Evolutionary conservation across 2,888 invertebrate genomes (phyloP).

Genomic region (Phania funesta): DNA sequence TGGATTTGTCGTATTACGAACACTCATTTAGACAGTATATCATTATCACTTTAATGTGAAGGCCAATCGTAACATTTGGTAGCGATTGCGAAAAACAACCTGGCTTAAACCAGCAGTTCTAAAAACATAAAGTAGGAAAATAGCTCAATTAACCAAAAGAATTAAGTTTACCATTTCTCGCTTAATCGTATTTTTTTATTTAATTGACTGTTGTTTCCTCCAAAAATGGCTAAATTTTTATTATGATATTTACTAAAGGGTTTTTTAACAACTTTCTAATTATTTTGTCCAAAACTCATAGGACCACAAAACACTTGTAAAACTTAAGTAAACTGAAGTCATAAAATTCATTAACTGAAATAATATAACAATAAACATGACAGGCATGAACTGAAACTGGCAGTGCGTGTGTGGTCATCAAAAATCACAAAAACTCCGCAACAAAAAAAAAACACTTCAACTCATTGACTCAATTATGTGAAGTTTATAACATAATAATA

Average conservation of each 20-base stretch:
- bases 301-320: slow-evolving; percentile 17
- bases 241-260: background rate
- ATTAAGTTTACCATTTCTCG: too few species aligned
- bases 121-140: too few species aligned
- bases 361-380: slow-evolving; percentile 14
- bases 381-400: slow-evolving; percentile 17
- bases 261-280: background rate
- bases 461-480: slow-evolving; percentile 51
- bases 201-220: too few species aligned
- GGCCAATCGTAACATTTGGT: too few species aligned
- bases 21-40: too few species aligned
- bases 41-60: too few species aligned
- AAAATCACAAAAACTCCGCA: slow-evolving; percentile 3
- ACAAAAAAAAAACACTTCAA: background rate
- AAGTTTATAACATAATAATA: slow-evolving; percentile 29
- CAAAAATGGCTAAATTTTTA: too few species aligned
- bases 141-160: too few species aligned
- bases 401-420: slow-evolving; percentile 57
- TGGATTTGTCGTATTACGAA: too few species aligned
- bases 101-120: too few species aligned
- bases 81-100: too few species aligned
- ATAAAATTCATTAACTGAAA: slow-evolving; percentile 13
- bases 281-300: slow-evolving; percentile 14
- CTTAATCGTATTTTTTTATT: too few species aligned
- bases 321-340: slow-evolving; percentile 19